Base-by-base conservation (phyloP, 1,140 invertebrate species). In the Sinonovacula constricta region DNA sequence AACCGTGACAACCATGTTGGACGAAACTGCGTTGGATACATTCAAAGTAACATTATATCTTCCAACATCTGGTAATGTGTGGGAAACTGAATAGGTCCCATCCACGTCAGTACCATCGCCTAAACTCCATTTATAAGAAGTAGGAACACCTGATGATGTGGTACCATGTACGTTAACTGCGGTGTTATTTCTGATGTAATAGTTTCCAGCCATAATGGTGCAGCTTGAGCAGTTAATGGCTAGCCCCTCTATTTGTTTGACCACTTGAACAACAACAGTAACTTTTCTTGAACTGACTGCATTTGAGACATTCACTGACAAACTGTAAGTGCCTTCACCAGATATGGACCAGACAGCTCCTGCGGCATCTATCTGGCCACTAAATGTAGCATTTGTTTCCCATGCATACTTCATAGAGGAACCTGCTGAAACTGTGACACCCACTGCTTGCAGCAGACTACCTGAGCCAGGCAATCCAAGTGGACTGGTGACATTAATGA, bases 101-200 rank as follows among this genome's bases (percentile, higher is more conserved):
- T 24, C 22, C 4, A 14, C 26, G 3, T 30, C 30, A 30, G 68
- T 53, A 24, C 14, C 18, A 63, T 34, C 54, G 31, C 68, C 77
- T 15, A 79, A 59, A 33, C 65, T 39, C 83, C 83, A 85, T 2
- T 54, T 28, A 31, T 65, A 83, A 4, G 53, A 59, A 5, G 79
- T 14, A 49, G 80, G 67, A 26, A 75, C 76, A 14, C 83, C 83
- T 31, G 34, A 15, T 14, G 39, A 15, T 30, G 76, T 59, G 24
- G 51, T 26, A 18, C 72, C 79, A 28, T 33, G 28, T 18, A 80
- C 70, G 4, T 10, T 45, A 24, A 66, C 53, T 24, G 54, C n/a
- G n/a, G 31, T 53, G 14, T 24, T 26, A 7, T 30, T 57, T 24
- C 22, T 24, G 7, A 78, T 62, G 30, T 49, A 65, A 33, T 45